Evolutionary conservation across 2,888 invertebrate genomes (phyloP).

Genomic region (Dryadula phaetusa): DNA sequence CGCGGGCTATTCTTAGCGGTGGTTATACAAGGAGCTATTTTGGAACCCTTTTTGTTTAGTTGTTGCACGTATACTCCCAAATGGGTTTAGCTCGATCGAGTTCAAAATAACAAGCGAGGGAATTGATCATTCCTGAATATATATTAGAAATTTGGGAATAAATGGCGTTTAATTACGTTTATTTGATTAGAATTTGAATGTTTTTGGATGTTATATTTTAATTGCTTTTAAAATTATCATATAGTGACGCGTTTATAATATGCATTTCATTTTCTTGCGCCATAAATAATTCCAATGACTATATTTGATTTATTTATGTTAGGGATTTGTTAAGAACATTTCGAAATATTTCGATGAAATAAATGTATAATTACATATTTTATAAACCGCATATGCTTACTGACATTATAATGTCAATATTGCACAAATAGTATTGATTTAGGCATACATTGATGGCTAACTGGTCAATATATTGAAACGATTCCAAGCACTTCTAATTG

Average conservation of each 20-base stretch:
- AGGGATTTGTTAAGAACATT: no score
- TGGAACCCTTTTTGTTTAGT: slow-evolving; percentile 59
- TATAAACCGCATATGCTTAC: no score
- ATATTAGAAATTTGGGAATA: background rate
- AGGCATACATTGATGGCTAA: no score
- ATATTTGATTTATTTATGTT: no score
- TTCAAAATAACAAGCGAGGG: slow-evolving; percentile 26
- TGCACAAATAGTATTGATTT: no score
- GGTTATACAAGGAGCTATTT: slow-evolving; percentile 70
- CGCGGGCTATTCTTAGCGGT: slow-evolving; percentile 65
- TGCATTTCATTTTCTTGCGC: background rate
- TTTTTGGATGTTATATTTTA: background rate
- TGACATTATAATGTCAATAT: no score
- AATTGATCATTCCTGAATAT: slow-evolving; percentile 20
- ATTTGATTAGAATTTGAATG: background rate
- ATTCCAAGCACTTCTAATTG: background rate
- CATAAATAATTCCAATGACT: background rate
- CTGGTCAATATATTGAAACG: background rate
- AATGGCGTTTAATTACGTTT: background rate
- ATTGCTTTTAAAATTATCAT: background rate
- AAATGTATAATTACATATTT: no score
- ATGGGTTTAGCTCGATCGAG: slow-evolving; percentile 33
- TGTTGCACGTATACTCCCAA: slow-evolving; percentile 46
- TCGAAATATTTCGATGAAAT: no score
- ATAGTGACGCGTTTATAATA: background rate